Percentiles rank a stretch among this genome's conserved stretches.
Conservation (phyloP, 1,140 invertebrate genomes). For the Drosophila tani region DNA sequence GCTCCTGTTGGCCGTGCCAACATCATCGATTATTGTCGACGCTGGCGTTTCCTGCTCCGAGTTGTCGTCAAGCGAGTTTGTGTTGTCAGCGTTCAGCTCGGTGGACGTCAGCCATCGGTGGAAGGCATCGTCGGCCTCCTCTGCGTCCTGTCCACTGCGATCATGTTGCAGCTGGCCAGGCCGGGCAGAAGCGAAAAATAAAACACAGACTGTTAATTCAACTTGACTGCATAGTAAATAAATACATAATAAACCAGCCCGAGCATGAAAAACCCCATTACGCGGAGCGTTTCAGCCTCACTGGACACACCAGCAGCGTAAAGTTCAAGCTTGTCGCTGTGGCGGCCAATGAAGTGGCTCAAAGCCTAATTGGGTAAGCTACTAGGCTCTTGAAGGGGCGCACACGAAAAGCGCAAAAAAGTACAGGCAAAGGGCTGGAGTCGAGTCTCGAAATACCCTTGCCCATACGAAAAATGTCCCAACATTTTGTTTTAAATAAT, state of each 20-base stretch:
- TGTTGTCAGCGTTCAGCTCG: constrained; percentile 71
- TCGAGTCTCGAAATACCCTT: background rate
- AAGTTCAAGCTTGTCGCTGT: constrained; percentile 15
- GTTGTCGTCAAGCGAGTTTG: constrained; percentile 64
- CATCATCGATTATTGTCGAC: constrained; percentile 81
- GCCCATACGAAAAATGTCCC: too few relatives aligned
- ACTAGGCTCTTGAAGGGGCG: background rate
- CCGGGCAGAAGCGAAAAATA: constrained; percentile 22
- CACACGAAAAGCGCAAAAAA: background rate
- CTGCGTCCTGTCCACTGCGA: constrained; percentile 42
- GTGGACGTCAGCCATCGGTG: constrained; percentile 83
- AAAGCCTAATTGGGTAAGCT: constrained; percentile 48
- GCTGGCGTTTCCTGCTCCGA: constrained; percentile 69
- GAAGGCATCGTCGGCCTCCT: constrained; percentile 79
- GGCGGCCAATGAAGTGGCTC: constrained; percentile 45
- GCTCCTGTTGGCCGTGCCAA: constrained; percentile 55
- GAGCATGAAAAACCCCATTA: constrained; percentile 65
- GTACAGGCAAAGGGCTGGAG: background rate
- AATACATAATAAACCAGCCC: constrained; percentile 70
- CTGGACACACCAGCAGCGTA: constrained; percentile 29
- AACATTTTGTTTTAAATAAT: too few relatives aligned
- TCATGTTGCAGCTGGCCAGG: constrained; percentile 43
- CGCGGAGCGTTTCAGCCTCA: constrained; percentile 44
- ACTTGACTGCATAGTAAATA: constrained; percentile 65
- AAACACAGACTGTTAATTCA: constrained; percentile 51